These are phyloP conservation scores for Carduelis carduelis DNA, from an alignment of 2,797 vertebrate genomes.

Conservation along the genomic window DNA sequence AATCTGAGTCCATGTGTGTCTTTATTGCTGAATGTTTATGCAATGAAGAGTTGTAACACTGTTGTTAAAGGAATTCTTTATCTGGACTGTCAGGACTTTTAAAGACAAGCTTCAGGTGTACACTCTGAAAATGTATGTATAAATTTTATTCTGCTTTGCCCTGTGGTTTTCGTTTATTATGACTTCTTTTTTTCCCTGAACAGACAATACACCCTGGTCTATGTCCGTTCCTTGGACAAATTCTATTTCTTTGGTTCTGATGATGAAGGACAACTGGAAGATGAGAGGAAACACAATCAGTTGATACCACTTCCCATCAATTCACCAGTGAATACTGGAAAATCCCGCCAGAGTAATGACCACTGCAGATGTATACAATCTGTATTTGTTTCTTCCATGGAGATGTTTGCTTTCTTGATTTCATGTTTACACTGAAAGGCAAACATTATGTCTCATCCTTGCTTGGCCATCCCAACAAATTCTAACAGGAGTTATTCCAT, in stretches of 20 bases:
- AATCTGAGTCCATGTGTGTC: background rate
- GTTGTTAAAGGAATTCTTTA: background rate
- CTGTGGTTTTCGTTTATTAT: background rate
- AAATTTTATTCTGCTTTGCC: background rate
- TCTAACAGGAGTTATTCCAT: background rate
- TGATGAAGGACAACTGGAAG: slow-evolving; percentile 77
- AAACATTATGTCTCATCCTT: background rate
- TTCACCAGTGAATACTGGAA: background rate
- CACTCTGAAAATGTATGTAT: background rate
- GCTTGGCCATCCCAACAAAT: background rate
- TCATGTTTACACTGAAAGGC: background rate
- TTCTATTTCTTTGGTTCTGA: slow-evolving; percentile 81
- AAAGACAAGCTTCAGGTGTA: background rate
- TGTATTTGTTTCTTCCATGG: background rate
- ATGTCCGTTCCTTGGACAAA: slow-evolving; percentile 72
- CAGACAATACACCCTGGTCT: slow-evolving; percentile 81
- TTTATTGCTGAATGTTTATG: background rate
- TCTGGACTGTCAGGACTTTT: background rate
- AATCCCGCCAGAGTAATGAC: background rate
- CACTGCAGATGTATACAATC: background rate
- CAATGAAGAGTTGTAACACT: background rate
- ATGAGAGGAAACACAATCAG: slow-evolving; percentile 33
- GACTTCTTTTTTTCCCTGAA: background rate
- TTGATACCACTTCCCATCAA: slow-evolving; percentile 78
- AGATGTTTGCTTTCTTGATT: background rate